Evolutionary conservation across 1,140 invertebrate species (phyloP), one percentile per base, ranked within the genome.

Genomic region (Drosophila neocordata): DNA sequence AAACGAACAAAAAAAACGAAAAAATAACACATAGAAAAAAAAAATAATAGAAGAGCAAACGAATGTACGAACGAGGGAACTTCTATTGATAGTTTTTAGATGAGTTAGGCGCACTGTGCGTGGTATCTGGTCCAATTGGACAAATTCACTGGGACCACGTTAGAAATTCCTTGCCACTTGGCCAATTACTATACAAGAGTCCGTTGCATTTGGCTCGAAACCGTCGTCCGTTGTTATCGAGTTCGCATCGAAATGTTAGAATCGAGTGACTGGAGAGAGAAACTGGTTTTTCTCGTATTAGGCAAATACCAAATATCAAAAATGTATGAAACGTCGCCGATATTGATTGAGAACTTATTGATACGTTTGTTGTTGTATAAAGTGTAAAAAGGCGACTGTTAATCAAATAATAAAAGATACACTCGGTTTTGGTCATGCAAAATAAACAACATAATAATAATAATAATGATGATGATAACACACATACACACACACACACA

Each of bases 21-120:
- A 11, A 48, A 9, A 48, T 13, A 20, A 13, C 13, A 41, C 4
- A 41, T 12, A 11, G 3, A 37, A 6, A 41, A 41, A 13, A 44
- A 44, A 15, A 44, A 18, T 24, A n/a, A 38, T 38, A 38, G 37
- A 38, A 38, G 37, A 48, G 8, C 18, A 20, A 48, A 48, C 41
- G 15, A 48, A 48, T 38, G 37, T n/a, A 38, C 37, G 37, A 48
- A 55, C 52, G 52, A 48, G 41, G 41, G 15, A 64, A 68, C 73
- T 77, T 83, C 76, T 77, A 85, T 81, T 73, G 73, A 87, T 87
- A 75, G 69, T 63, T 61, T 48, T 48, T 20, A 12, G 41, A 48
- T 48, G 41, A 48, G 41, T 48, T 48, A 48, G 41, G 41, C 41
- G 41, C 41, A 48, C 41, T 48, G 41, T 48, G 41, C 41, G 41